phyloP scores from a whole-genome alignment of 1,140 invertebrate species.

The Paraescarpia echinospica region DNA sequence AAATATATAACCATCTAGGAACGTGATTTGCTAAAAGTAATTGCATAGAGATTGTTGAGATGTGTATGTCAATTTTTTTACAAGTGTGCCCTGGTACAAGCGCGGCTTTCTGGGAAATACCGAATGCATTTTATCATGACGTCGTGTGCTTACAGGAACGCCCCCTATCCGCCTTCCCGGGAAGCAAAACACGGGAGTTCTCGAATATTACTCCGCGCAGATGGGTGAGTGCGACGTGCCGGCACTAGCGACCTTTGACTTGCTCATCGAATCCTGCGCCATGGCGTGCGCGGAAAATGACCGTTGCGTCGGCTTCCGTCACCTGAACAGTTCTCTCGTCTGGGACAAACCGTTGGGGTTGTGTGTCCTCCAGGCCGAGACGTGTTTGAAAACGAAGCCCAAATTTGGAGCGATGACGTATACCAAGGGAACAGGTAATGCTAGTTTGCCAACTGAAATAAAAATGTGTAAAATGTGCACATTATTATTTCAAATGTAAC shows the following conservation, averaged over 20 bases:
- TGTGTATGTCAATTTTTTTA: too few species aligned
- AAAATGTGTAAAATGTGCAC: too few species aligned
- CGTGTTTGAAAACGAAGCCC: neutral
- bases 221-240: neutral
- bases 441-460: neutral
- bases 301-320: neutral
- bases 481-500: too few species aligned
- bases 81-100: neutral
- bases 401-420: neutral
- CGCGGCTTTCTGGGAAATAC: neutral
- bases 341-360: neutral
- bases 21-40: too few species aligned
- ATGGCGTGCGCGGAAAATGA: neutral
- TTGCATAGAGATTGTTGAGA: too few species aligned
- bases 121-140: neutral
- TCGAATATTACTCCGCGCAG: neutral
- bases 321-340: neutral
- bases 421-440: neutral
- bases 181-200: neutral
- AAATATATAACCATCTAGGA: too few species aligned
- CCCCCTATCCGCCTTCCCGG: neutral
- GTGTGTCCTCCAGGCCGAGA: neutral
- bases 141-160: neutral
- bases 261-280: neutral
- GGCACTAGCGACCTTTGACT: neutral